These are phyloP conservation scores for Leucophenga varia DNA, from an alignment of 1,140 invertebrate genomes.

Conservation along the genomic window DNA sequence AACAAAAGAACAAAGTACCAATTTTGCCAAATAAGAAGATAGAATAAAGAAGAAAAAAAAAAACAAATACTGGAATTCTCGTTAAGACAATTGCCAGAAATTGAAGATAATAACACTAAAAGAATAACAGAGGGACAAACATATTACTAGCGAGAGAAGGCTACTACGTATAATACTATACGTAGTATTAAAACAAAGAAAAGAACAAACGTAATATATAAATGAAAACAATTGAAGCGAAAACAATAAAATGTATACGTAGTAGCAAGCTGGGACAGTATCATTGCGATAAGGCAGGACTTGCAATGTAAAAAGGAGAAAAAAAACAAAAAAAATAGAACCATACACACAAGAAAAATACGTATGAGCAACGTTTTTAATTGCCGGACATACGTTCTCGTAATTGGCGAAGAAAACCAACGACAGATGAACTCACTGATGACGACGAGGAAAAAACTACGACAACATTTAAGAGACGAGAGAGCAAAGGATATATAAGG, in stretches of 20 bases:
- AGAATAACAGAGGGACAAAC: conserved; percentile 33
- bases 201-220: conserved; percentile 4
- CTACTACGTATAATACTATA: too few species aligned
- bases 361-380: conserved; percentile 47
- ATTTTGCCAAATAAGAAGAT: too few species aligned
- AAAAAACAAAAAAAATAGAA: conserved; percentile 7
- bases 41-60: too few species aligned
- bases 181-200: conserved; percentile 10
- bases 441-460: neutral
- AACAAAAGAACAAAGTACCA: too few species aligned
- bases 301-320: conserved; percentile 1
- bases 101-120: conserved; percentile 14
- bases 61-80: conserved; percentile 1
- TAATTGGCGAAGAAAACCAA: conserved; percentile 24
- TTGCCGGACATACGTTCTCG: conserved; percentile 39
- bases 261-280: neutral
- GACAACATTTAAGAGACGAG: too few species aligned
- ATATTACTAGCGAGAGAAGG: too few species aligned
- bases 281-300: too few species aligned
- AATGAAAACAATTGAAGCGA: conserved; percentile 8
- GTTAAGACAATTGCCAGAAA: conserved; percentile 9
- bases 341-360: conserved; percentile 20
- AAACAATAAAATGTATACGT: conserved; percentile 19
- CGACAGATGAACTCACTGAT: too few species aligned
- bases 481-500: too few species aligned